Evolutionary conservation across 2,888 invertebrate species (phyloP).

Genomic region (Lepidocyrtinus sp.): DNA sequence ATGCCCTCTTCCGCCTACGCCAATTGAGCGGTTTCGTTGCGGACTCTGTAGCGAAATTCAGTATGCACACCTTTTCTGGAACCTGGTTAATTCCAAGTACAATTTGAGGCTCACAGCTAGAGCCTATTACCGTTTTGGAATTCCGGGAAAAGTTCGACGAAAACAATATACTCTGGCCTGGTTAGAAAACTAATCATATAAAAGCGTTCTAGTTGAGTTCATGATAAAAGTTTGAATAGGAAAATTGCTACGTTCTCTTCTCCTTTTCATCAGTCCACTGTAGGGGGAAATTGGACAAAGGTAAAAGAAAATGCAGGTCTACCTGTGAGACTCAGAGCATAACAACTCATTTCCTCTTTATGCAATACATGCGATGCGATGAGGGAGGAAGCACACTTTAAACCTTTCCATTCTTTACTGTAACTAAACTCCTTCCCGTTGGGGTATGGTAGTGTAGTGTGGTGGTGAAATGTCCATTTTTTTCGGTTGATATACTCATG

Average conservation of each 20-base stretch:
- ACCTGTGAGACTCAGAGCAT: background rate
- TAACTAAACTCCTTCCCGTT: no score
- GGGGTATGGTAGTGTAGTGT: no score
- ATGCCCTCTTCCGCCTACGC: no score
- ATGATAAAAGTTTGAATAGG: background rate
- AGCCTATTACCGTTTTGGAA: no score
- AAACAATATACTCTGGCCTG: background rate
- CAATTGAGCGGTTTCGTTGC: no score
- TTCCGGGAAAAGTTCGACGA: no score
- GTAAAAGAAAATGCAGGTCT: background rate
- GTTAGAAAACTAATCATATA: background rate
- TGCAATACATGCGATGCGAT: background rate
- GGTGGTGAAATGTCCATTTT: no score
- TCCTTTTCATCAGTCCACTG: background rate
- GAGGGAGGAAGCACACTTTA: background rate
- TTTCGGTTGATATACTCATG: no score
- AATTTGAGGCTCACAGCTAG: no score
- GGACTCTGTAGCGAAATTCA: no score
- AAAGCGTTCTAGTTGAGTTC: background rate
- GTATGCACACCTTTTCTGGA: no score
- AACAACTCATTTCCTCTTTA: background rate
- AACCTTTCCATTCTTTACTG: background rate
- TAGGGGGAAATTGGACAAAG: background rate
- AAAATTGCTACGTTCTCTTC: background rate
- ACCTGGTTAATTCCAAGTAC: no score